A percentile compares a stretch with the other conserved stretches of the same genome.
Conservation (phyloP, 2,888 invertebrate species). For the Leptura quadrifasciata region DNA sequence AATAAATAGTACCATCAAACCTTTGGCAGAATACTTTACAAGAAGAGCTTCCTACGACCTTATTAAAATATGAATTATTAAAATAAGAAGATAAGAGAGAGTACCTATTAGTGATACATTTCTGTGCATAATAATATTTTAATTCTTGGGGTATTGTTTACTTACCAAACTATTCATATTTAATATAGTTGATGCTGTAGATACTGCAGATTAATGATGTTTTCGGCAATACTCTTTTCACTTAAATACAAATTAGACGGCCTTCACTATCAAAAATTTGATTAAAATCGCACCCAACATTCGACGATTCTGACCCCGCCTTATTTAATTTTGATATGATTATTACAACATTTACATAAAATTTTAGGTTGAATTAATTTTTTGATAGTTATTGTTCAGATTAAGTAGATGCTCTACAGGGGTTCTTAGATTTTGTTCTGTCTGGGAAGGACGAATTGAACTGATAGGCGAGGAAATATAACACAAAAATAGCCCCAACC, state of each 20-base stretch:
- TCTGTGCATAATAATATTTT: no score
- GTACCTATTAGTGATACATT: no score
- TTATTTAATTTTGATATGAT: neutral
- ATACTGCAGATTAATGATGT: neutral
- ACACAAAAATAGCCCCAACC: no score
- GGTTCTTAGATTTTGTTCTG: neutral
- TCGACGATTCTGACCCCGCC: constrained; percentile 16
- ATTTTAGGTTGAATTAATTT: neutral
- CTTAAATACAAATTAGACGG: constrained; percentile 26
- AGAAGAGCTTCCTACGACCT: no score
- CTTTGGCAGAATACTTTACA: no score
- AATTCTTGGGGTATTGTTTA: neutral
- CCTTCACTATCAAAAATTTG: constrained; percentile 22
- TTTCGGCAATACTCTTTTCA: constrained; percentile 1
- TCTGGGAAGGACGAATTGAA: neutral
- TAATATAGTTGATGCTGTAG: neutral
- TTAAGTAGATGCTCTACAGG: neutral
- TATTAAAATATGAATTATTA: no score
- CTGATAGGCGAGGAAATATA: no score
- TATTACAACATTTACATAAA: neutral
- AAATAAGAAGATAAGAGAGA: no score
- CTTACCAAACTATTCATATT: neutral
- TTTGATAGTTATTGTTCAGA: neutral
- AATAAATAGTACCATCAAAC: no score
- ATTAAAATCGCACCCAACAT: constrained; percentile 34